Evolutionary conservation across 2,113 vertebrate species (phyloP), one percentile per base, ranked within the genome.

Genomic region (Anser cygnoides): DNA sequence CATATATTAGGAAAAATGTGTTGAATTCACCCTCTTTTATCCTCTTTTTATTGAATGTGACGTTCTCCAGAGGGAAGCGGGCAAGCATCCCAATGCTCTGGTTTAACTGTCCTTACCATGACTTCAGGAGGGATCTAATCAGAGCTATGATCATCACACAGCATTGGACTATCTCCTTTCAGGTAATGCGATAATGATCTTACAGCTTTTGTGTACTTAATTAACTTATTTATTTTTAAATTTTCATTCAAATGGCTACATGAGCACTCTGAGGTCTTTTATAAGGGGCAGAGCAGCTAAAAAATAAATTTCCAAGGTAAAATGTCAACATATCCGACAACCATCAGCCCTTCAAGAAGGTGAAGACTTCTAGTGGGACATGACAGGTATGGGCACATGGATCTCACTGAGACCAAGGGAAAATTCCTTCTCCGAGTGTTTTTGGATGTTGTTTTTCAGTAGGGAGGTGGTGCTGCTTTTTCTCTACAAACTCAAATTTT

Each of bases 11-110:
- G 84, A 65, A 73, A 90, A 63, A 74, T 52, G 26, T 68, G 81
- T 37, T 84, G 67, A 79, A 77, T 46, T 93, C 74, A 50, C 50
- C 73, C 46, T 87, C n/a, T 20, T 73, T 89, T 87, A 70, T 67
- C 72, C 41, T 11, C 43, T 68, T 79, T 70, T 82, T 44, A 76
- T 72, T 88, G 76, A 91, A 57, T 70, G 52, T 26, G 57, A 68
- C 17, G 10, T 49, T 90, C 87, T 84, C 88, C 90, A 93, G 39
- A 65, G 35, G 89, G 55, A 94, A 92, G 50, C 1, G 0, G 70
- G 74, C 35, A 73, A 62, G 23, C 43, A 62, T 50, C 25, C 76
- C 73, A 52, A 54, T 3, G 39, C n/a, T 44, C n/a, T 67, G 71
- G 14, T 70, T 93, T 76, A 59, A 50, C 39, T 91, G 58, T 68